Conservation (phyloP, 1,140 invertebrate species). For the Spodoptera litura region DNA sequence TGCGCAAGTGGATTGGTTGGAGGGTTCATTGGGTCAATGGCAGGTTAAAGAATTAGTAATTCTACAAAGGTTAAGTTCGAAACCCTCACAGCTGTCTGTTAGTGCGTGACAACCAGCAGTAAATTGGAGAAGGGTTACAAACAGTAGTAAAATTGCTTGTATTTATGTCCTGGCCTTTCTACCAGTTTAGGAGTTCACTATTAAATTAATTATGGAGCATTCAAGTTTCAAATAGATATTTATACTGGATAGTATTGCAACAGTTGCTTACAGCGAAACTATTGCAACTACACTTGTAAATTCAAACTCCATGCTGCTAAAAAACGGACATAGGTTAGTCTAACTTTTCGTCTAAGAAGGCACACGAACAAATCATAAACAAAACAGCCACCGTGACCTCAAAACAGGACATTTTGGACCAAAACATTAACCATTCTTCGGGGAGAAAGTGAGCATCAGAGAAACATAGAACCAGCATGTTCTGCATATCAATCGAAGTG, state of each 20-base stretch:
- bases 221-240: not conserved
- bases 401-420: slow-evolving; percentile 5
- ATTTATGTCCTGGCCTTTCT: not conserved
- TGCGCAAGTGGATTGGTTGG: slow-evolving; percentile 14
- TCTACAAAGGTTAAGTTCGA: slow-evolving; percentile 13
- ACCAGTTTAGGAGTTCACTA: not conserved
- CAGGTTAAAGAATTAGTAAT: slow-evolving; percentile 29
- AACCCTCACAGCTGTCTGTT: not conserved
- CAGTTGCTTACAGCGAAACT: too few relatives aligned
- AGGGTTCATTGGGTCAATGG: slow-evolving; percentile 38
- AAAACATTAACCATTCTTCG: not conserved
- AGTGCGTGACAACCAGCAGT: slow-evolving; percentile 1
- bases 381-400: slow-evolving; percentile 14
- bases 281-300: too few relatives aligned
- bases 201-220: slow-evolving; percentile 1
- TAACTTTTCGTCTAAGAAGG: too few relatives aligned
- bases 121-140: not conserved
- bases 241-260: not conserved
- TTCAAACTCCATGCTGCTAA: too few relatives aligned
- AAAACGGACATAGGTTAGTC: too few relatives aligned
- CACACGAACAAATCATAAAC: not conserved
- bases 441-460: slow-evolving; percentile 39
- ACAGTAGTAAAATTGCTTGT: not conserved
- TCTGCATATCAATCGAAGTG: slow-evolving; percentile 41
- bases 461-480: slow-evolving; percentile 25